Percentiles rank a stretch among this genome's conserved stretches.
Conservation (phyloP, 2,113 vertebrate species). For the Equus przewalskii region DNA sequence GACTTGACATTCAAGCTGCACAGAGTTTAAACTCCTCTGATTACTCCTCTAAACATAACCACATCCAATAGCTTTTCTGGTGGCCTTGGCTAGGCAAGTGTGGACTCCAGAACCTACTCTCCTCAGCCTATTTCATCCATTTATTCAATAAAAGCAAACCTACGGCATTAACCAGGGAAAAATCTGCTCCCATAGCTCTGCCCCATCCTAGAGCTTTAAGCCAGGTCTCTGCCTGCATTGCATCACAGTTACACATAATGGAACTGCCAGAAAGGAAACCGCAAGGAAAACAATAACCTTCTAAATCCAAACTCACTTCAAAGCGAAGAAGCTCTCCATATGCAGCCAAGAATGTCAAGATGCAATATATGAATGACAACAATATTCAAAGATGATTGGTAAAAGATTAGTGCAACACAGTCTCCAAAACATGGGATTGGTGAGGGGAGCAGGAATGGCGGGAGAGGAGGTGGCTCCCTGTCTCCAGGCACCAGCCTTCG, state of each 20-base stretch:
- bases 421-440: neutral
- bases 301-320: constrained; percentile 64
- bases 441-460: neutral
- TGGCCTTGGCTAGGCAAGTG: neutral
- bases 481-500: neutral
- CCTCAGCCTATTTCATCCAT: neutral
- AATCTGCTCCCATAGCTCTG: neutral
- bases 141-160: constrained; percentile 45
- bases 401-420: neutral
- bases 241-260: neutral
- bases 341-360: constrained; percentile 14
- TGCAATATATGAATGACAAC: constrained; percentile 13
- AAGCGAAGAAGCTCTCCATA: constrained; percentile 55
- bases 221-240: constrained; percentile 1
- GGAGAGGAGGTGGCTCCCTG: neutral
- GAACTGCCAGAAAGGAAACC: constrained; percentile 62
- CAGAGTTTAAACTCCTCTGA: constrained; percentile 41
- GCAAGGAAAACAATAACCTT: constrained; percentile 53
- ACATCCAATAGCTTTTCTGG: constrained; percentile 11
- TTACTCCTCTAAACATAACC: constrained; percentile 39
- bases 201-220: neutral
- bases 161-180: neutral
- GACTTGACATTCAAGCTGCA: neutral
- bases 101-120: neutral
- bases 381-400: neutral